These are phyloP conservation scores for Musca domestica DNA, from an alignment of 1,140 invertebrate genomes.

Conservation along the genomic window DNA sequence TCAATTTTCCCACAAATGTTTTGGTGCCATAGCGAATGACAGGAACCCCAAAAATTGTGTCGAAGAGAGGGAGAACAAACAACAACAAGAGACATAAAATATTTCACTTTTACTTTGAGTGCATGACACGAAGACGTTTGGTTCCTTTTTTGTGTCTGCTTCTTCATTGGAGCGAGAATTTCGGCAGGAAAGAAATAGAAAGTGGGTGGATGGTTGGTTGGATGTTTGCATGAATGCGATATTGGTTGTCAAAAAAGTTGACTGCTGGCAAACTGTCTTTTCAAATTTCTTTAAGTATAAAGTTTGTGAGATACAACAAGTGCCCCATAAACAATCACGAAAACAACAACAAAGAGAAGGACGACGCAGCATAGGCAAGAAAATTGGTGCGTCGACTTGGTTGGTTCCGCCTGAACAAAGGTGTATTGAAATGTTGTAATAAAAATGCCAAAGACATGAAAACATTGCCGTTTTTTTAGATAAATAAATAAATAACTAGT, in stretches of 20 bases:
- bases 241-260: neutral
- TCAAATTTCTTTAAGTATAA: slow-evolving; percentile 19
- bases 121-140: no score
- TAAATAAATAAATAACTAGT: slow-evolving; percentile 10
- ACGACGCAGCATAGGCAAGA: neutral
- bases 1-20: slow-evolving; percentile 16
- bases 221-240: neutral
- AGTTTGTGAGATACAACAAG: slow-evolving; percentile 16
- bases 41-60: no score
- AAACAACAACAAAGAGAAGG: neutral
- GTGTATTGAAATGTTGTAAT: no score
- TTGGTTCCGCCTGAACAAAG: no score
- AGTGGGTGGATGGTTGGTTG: neutral
- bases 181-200: no score
- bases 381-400: no score
- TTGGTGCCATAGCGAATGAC: no score
- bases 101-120: no score
- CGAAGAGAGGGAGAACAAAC: no score
- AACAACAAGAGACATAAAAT: no score
- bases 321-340: slow-evolving; percentile 12
- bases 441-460: neutral
- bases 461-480: neutral
- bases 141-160: no score
- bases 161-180: no score
- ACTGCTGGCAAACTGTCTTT: slow-evolving; percentile 11